These are phyloP conservation scores for Clusia tigrina DNA, from an alignment of 2,888 invertebrate genomes.

Conservation along the genomic window DNA sequence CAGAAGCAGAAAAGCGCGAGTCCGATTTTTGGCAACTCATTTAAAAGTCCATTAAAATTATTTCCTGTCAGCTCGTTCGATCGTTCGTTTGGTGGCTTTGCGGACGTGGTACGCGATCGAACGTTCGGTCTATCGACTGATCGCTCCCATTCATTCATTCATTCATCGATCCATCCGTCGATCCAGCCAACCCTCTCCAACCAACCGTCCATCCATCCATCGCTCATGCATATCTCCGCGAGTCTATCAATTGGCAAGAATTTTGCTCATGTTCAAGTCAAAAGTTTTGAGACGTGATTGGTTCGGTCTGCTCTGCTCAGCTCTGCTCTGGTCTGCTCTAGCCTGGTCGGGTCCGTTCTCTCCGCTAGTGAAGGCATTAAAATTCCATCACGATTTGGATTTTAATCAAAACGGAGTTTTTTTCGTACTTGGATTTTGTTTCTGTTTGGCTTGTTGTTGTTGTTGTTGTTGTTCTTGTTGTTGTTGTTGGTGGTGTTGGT, in stretches of 20 bases:
- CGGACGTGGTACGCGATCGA: no score
- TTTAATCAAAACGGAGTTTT: constrained; percentile 20
- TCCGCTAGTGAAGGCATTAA: neutral
- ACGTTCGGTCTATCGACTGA: no score
- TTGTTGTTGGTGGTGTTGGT: neutral
- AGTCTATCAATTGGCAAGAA: constrained; percentile 14
- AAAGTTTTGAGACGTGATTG: constrained; percentile 14
- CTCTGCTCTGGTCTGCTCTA: neutral
- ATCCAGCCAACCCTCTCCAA: neutral
- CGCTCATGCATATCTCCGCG: neutral
- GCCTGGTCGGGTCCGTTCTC: constrained; percentile 7
- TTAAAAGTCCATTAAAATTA: no score
- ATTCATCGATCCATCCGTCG: neutral
- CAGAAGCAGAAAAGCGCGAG: no score
- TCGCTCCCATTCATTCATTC: no score
- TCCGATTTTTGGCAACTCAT: no score
- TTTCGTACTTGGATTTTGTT: no score
- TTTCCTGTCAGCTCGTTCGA: no score
- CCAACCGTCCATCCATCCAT: neutral
- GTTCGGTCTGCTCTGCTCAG: neutral
- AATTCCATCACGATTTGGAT: constrained; percentile 10
- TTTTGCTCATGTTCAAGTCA: constrained; percentile 15
- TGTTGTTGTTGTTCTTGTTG: neutral
- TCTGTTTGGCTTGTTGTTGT: neutral
- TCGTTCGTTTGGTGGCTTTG: no score